Conservation (phyloP, 2,888 invertebrate species). For the Chymomyza fuscimana region DNA sequence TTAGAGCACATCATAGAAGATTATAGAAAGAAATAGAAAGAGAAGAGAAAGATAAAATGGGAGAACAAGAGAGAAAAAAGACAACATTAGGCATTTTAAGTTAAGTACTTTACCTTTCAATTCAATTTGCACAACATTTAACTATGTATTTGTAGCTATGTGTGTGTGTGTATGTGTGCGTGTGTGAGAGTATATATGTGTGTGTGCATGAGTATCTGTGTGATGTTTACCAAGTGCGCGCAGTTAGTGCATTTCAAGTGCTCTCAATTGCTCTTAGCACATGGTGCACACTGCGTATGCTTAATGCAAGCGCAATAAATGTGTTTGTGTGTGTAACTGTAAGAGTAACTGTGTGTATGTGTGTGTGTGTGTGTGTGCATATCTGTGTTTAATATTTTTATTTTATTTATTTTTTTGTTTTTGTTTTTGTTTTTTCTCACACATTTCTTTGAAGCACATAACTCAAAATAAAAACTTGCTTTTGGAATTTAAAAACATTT, state of each 20-base stretch:
- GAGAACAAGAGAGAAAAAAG: slow-evolving; percentile 24
- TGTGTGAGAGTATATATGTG: too few relatives aligned
- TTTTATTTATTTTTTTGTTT: slow-evolving; percentile 15
- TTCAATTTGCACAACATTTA: slow-evolving; percentile 20
- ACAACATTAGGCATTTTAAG: slow-evolving; percentile 48
- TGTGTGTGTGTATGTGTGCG: not conserved
- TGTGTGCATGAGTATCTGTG: not conserved
- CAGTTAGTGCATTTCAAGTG: not conserved
- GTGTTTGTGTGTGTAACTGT: not conserved
- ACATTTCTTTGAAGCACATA: not conserved
- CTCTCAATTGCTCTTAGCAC: not conserved
- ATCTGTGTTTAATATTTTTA: slow-evolving; percentile 2
- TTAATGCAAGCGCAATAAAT: not conserved
- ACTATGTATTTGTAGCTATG: not conserved
- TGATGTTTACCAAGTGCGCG: not conserved
- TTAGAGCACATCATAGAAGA: slow-evolving; percentile 19
- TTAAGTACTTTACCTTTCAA: slow-evolving; percentile 35
- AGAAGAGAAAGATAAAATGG: slow-evolving; percentile 35
- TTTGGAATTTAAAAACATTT: slow-evolving; percentile 30
- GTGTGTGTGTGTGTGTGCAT: slow-evolving; percentile 16
- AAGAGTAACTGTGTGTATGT: slow-evolving; percentile 5
- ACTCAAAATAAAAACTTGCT: not conserved
- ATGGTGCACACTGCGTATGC: slow-evolving; percentile 6
- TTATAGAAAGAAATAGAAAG: slow-evolving; percentile 17
- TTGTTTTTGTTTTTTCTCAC: slow-evolving; percentile 25